A percentile compares a stretch with the other conserved stretches of the same genome.
phyloP scores from a whole-genome alignment of 2,797 vertebrate genomes.

The Telmatherina bonti region DNA sequence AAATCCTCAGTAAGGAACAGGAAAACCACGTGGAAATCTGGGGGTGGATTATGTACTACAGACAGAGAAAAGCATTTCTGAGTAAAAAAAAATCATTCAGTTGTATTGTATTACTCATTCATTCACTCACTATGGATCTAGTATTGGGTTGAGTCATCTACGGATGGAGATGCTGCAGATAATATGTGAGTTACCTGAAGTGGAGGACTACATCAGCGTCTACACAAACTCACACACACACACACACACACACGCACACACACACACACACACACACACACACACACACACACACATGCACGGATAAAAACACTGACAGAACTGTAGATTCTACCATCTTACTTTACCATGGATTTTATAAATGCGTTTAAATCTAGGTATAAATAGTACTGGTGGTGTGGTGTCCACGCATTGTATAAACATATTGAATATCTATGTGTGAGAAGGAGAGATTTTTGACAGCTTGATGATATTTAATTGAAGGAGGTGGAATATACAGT shows the following conservation, averaged over 20 bases:
- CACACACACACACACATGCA: constrained; percentile 4
- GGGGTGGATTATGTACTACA: not conserved
- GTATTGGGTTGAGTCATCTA: constrained; percentile 19
- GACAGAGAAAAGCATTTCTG: constrained; percentile 2
- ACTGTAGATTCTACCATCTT: constrained; percentile 18
- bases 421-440: not conserved
- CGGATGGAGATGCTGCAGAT: constrained; percentile 36
- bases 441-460: not conserved
- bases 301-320: too few species aligned
- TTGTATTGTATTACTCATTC: constrained; percentile 19
- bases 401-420: not conserved
- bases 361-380: constrained; percentile 16
- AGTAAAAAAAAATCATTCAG: not conserved
- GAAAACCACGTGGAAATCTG: constrained; percentile 1
- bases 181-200: constrained; percentile 27
- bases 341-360: constrained; percentile 20
- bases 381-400: not conserved
- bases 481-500: not conserved
- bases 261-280: not conserved
- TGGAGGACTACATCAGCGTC: constrained; percentile 29
- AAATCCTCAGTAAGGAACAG: not conserved
- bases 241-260: constrained; percentile 10
- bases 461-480: not conserved
- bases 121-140: constrained; percentile 18
- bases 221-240: constrained; percentile 16